Evolutionary conservation across 2,113 vertebrate species (phyloP).

Genomic region (Pygoscelis adeliae): DNA sequence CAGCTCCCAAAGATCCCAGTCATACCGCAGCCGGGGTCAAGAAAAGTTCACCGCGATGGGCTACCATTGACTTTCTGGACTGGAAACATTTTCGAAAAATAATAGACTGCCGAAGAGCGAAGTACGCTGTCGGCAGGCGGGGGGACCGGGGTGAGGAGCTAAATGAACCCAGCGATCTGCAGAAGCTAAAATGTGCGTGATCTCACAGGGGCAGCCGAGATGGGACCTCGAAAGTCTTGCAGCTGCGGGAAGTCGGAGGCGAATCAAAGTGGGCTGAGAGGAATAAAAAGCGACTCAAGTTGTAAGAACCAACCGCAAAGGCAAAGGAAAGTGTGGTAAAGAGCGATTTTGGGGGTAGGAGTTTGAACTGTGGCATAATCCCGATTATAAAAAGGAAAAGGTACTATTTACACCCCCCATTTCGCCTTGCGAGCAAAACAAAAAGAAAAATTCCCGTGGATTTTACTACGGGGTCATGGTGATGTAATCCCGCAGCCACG

Average conservation of each 20-base stretch:
- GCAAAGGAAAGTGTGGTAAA: neutral
- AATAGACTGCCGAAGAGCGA: conserved; percentile 36
- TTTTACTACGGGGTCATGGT: neutral
- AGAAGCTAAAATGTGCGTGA: neutral
- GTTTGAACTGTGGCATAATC: neutral
- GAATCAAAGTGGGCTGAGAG: neutral
- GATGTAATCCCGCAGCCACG: neutral
- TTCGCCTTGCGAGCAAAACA: neutral
- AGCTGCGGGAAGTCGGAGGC: neutral
- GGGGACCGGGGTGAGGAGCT: neutral
- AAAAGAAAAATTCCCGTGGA: neutral
- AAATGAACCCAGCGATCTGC: neutral
- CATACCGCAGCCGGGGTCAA: conserved; percentile 81
- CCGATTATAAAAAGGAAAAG: neutral
- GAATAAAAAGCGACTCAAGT: conserved; percentile 29
- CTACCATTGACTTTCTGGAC: conserved; percentile 39
- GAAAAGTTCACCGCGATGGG: conserved; percentile 81
- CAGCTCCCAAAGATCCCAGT: conserved; percentile 77
- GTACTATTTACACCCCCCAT: neutral
- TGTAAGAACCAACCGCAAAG: neutral
- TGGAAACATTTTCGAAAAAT: conserved; percentile 48
- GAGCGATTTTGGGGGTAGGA: neutral
- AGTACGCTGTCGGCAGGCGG: neutral
- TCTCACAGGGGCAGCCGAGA: conserved; percentile 6
- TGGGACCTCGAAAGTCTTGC: neutral